Base-by-base conservation (phyloP, 2,888 invertebrate species). In the Drosophila falleni region DNA sequence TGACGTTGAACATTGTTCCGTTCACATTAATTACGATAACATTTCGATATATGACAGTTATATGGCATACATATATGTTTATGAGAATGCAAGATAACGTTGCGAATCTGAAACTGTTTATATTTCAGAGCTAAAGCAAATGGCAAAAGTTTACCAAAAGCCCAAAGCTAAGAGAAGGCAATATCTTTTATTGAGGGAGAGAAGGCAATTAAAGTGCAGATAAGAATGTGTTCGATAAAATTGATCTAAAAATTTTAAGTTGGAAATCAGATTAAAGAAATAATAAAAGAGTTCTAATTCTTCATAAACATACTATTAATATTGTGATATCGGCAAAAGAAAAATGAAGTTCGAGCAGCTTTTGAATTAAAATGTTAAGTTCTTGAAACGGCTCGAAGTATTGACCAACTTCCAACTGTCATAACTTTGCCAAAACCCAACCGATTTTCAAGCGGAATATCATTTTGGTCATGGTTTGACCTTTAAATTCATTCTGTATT, bases 21-120 rank as follows among this genome's bases (percentile, higher is more conserved):
- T 41, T 31, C 39, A 54, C 46, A 78, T 66, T 50, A 59, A 67
- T 62, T 61, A 47, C 66, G 67, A 66, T 59, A 77, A 35, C 39
- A 56, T 41, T 65, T 50, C 60, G 53, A 59, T 67, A 72, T 54
- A 62, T 54, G 65, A 64, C 64, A 59, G 46, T 49, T 56, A 42
- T 69, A 59, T 59, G 68, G 37, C 33, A 10, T 46, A 56, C n/a
- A 8, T 33, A 37, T 31, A 33, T 13, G 31, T 11, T 16, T 29
- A 41, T 46, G 37, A 19, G 26, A 29, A 23, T 19, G 1, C n/a
- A 15, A 58, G 67, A 69, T 66, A 67, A 58, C 10, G 49, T 11
- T 16, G 42, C 31, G 26, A 49, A 29, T 58, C 41, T 33, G 39
- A 55, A 55, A 47, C 37, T 63, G 31, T 37, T 31, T 16, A 11